Percentiles rank a stretch among this genome's conserved stretches.
Evolutionary conservation across 2,113 vertebrate genomes (phyloP).

Genomic region (Salvelinus sp.): DNA sequence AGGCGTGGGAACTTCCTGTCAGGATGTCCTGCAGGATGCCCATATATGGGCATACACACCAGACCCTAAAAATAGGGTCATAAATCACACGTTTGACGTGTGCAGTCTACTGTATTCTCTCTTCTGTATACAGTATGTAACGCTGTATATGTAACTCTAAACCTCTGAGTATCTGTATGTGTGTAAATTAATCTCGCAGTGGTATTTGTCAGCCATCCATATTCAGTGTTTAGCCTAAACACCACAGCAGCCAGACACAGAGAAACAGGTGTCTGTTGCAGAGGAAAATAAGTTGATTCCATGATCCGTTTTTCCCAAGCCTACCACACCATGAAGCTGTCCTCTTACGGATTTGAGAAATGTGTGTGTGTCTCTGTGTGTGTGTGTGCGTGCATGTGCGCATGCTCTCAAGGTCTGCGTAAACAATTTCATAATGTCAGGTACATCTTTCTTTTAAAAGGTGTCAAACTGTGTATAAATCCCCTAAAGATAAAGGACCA

Average conservation of each 20-base stretch:
- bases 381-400: no score
- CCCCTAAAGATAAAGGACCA: no score
- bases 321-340: constrained; percentile 72
- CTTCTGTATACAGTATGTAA: no score
- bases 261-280: constrained; percentile 62
- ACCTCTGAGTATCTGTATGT: constrained; percentile 23
- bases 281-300: constrained; percentile 73
- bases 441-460: no score
- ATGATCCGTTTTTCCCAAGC: constrained; percentile 69
- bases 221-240: constrained; percentile 36
- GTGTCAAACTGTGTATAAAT: no score
- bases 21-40: no score
- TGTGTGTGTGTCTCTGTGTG: constrained; percentile 27
- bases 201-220: constrained; percentile 18
- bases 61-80: no score
- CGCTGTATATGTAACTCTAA: neutral
- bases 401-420: neutral
- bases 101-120: no score
- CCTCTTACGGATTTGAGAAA: constrained; percentile 64
- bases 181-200: constrained; percentile 28
- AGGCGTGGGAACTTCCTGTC: no score
- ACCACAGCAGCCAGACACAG: constrained; percentile 39
- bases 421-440: no score
- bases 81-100: no score
- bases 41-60: no score